Conservation (phyloP, 92 coral and sea anemone genomes). For the Pocillopora meandrina region DNA sequence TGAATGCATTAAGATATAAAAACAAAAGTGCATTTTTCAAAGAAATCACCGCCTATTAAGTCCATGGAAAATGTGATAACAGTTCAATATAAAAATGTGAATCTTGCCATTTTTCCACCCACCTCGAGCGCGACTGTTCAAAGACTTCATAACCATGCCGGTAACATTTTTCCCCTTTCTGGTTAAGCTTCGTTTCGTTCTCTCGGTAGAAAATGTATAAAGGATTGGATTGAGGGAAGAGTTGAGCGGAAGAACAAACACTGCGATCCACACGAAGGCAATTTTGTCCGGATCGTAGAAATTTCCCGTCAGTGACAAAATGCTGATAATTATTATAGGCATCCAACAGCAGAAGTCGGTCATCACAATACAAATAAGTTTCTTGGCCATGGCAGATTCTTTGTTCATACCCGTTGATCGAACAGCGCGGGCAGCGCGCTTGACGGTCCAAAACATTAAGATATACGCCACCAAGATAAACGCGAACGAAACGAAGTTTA, state of each 20-base stretch:
- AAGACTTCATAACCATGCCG: neutral
- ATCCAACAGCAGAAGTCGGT: slow-evolving; percentile 65
- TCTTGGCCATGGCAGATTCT: slow-evolving; percentile 73
- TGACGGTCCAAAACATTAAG: slow-evolving; percentile 59
- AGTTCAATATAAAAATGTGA: too few relatives aligned
- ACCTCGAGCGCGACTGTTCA: slow-evolving; percentile 2
- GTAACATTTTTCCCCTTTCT: slow-evolving; percentile 3
- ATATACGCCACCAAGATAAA: slow-evolving; percentile 65
- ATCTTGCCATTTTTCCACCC: neutral
- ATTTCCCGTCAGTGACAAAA: slow-evolving; percentile 52
- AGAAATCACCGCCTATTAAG: too few relatives aligned
- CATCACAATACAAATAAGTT: slow-evolving; percentile 45
- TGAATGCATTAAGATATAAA: too few relatives aligned
- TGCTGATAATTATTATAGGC: slow-evolving; percentile 67
- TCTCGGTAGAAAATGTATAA: slow-evolving; percentile 60
- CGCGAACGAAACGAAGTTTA: slow-evolving; percentile 58
- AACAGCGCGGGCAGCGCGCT: slow-evolving; percentile 45
- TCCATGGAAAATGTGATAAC: too few relatives aligned
- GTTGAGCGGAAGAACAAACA: slow-evolving; percentile 67
- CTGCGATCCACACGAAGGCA: slow-evolving; percentile 72
- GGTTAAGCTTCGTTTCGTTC: slow-evolving; percentile 15
- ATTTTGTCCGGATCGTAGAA: slow-evolving; percentile 60
- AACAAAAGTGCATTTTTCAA: too few relatives aligned
- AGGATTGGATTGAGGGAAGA: slow-evolving; percentile 65
- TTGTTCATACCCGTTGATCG: slow-evolving; percentile 57